Base-by-base conservation (phyloP, 2,797 vertebrate genomes). In the Delichon dasypus region DNA sequence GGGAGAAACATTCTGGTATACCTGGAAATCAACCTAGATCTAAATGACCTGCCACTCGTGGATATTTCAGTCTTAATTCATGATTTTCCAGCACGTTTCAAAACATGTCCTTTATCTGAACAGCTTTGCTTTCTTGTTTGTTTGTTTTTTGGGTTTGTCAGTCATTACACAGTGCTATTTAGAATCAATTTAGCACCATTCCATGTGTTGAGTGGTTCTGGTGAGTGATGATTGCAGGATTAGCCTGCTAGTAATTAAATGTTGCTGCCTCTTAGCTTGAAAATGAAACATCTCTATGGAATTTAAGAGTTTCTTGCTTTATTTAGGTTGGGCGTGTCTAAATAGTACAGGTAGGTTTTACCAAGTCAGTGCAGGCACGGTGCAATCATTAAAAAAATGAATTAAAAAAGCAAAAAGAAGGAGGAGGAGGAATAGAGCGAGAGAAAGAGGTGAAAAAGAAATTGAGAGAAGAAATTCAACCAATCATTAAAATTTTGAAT, bases 181-280 rank as follows among this genome's bases (percentile, higher is more conserved):
- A 75, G 47, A 75, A 80, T 50, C 62, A 91, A 53, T 42, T 78
- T 47, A 82, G 71, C 44, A 72, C 11, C 13, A n/a, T 84, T 91
- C 51, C 44, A 16, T 72, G 45, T 89, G 62, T 4, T 81, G 51
- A 88, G 76, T 77, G n/a, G n/a, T 58, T 80, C 57, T 68, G 87
- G 47, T 62, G 62, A 80, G 61, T 75, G 65, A 77, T 57, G 83
- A 81, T 55, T 84, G 78, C 54, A 72, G 76, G 70, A 94, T 88
- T 93, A 81, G 55, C 66, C 70, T 78, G 27, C 60, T 68, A 42
- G 44, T 94, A 91, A 93, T 93, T 88, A 89, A 88, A 80, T 40
- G 51, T 32, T 93, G 70, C 66, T 89, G 57, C 27, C 53, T 95
- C 55, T 72, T 61, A 68, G 50, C 40, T 86, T 85, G 88, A 79